Conservation (phyloP, 1,140 invertebrate genomes). For the Sarcophaga bullata region DNA sequence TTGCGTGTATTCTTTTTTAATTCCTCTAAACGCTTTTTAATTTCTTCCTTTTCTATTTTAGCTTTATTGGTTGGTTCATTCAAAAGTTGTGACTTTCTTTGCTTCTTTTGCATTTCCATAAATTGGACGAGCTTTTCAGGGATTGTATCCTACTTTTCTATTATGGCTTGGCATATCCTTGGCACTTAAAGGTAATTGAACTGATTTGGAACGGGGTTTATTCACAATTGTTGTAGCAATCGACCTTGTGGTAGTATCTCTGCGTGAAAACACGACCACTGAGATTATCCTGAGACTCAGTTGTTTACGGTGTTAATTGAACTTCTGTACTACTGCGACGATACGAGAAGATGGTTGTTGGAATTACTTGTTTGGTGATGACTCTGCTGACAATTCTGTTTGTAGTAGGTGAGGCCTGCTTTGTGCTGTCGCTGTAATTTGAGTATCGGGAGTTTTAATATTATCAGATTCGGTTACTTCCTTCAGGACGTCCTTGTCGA, state of each 20-base stretch:
- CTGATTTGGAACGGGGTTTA: conserved; percentile 40
- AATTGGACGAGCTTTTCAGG: conserved; percentile 41
- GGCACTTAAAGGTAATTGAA: conserved; percentile 11
- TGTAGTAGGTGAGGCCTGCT: too few species aligned
- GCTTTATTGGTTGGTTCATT: background rate
- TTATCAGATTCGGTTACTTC: background rate
- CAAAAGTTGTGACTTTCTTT: background rate
- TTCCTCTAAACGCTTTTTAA: conserved; percentile 49
- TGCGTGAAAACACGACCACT: background rate
- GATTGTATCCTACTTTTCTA: conserved; percentile 35
- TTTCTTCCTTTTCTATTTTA: conserved; percentile 47
- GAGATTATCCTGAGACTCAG: background rate
- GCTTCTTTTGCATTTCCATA: conserved; percentile 43
- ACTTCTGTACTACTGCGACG: background rate
- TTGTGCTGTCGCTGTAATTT: too few species aligned
- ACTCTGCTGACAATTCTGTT: too few species aligned
- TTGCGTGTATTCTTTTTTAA: conserved; percentile 46
- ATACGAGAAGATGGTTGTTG: background rate
- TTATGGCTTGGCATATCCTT: background rate
- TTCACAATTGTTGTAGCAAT: background rate
- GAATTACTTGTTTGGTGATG: too few species aligned
- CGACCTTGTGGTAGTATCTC: background rate
- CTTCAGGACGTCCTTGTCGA: background rate
- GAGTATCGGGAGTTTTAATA: background rate
- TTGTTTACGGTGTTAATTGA: background rate